A percentile compares a stretch with the other conserved stretches of the same genome.
These are phyloP conservation scores for Myodes glareolus DNA, from an alignment of 2,113 vertebrate genomes.

Conservation along the genomic window DNA sequence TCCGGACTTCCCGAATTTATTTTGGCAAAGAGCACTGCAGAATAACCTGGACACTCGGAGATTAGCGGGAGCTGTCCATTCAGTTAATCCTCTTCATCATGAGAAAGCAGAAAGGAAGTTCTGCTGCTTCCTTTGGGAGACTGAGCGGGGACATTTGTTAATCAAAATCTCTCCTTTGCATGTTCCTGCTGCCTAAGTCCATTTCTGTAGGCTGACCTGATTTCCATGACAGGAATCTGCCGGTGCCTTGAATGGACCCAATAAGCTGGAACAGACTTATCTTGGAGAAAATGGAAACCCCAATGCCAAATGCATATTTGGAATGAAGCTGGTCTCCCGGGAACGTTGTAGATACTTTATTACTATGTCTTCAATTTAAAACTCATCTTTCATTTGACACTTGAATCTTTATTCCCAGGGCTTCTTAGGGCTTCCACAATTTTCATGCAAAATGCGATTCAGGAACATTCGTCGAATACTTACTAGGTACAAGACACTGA, in stretches of 20 bases:
- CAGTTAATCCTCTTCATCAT: constrained; percentile 39
- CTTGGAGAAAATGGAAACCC: constrained; percentile 34
- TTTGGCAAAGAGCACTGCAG: constrained; percentile 47
- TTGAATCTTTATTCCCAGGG: constrained; percentile 55
- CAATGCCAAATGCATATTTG: not conserved
- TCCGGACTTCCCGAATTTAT: not conserved
- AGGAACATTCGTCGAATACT: not conserved
- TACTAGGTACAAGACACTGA: not conserved
- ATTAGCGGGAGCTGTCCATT: constrained; percentile 17
- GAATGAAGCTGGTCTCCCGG: constrained; percentile 18
- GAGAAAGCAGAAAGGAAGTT: constrained; percentile 60
- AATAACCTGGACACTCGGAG: not conserved
- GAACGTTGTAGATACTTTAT: not conserved
- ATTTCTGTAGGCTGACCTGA: constrained; percentile 17
- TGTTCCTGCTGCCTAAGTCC: constrained; percentile 11
- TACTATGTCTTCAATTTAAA: constrained; percentile 55
- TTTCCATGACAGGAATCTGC: constrained; percentile 57
- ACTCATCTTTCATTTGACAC: constrained; percentile 55
- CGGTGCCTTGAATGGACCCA: not conserved
- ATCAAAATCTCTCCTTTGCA: constrained; percentile 27
- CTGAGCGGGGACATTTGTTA: constrained; percentile 49
- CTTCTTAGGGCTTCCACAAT: constrained; percentile 36
- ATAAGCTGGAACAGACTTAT: not conserved
- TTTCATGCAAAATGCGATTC: constrained; percentile 59
- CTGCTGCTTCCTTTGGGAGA: constrained; percentile 32